A percentile compares a stretch with the other conserved stretches of the same genome.
phyloP scores from a whole-genome alignment of 1,140 invertebrate genomes.

The Scylla paramamosain region DNA sequence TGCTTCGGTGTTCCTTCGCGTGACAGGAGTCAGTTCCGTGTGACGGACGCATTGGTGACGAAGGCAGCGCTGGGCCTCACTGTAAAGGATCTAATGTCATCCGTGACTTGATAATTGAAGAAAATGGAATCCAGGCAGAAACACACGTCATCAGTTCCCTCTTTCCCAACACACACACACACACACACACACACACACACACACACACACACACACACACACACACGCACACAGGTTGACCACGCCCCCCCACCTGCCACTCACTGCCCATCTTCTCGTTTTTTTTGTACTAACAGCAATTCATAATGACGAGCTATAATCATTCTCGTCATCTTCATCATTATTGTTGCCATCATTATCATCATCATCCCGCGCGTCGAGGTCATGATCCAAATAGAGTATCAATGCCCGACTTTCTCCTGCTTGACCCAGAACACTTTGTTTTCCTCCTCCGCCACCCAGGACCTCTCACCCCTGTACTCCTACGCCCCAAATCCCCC shows the following conservation, averaged over 20 bases:
- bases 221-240: no score
- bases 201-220: no score
- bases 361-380: not conserved
- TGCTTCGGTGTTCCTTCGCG: no score
- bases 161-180: no score
- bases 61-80: not conserved
- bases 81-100: no score
- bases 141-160: no score
- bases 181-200: no score
- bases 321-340: not conserved
- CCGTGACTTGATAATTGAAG: not conserved
- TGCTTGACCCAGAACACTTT: conserved; percentile 20
- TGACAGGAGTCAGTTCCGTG: no score
- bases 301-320: no score
- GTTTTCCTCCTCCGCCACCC: not conserved
- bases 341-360: not conserved
- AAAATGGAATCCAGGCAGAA: not conserved
- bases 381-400: conserved; percentile 22
- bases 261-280: not conserved
- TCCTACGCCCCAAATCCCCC: not conserved
- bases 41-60: not conserved
- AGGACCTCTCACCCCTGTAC: not conserved
- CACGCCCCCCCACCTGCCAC: not conserved
- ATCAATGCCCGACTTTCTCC: conserved; percentile 9
- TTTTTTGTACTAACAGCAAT: no score